Evolutionary conservation across 2,797 vertebrate genomes (phyloP), one percentile per base, ranked within the genome.

Genomic region (Limosa lapponica): DNA sequence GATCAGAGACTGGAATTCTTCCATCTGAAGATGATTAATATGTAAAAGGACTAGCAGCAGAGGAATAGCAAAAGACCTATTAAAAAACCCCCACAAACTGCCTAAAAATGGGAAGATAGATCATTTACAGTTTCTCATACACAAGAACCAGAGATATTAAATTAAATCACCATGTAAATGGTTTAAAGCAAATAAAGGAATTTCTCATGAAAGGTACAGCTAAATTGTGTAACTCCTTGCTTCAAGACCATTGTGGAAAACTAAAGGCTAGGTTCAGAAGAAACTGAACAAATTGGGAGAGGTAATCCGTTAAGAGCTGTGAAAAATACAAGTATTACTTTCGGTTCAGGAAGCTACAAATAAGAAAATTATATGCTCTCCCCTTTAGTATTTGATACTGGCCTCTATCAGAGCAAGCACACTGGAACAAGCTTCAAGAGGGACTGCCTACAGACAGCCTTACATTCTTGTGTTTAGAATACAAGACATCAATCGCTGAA

Each of bases 361-460:
- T 8, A 80, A 65, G 14, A 8, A 74, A 72, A 32, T n/a, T 55
- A 34, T 44, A 52, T 1, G 32, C 34, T 41, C 27, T 36, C 4
- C 24, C 4, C 46, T 66, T 73, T 3, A 28, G 11, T 8, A 62
- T 58, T 70, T 66, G 62, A 62, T 49, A 72, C 6, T 2, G 27
- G 78, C 28, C 39, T 58, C n/a, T 62, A 8, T 6, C 12, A 86
- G 65, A 83, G 32, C 23, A 62, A 62, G 10, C 36, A 36, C 32
- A 32, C 0, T 23, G 17, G 19, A 37, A 73, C 24, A 51, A 36
- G 16, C 32, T 39, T 66, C 81, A 69, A 28, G 51, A 28, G 10
- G 12, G 13, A 80, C 1, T 25, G 25, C 9, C 41, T 49, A 61
- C 57, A 41, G n/a, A 24, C 0, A 0, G 5, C 39, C 16, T 75